These are phyloP conservation scores for Empis livida DNA, from an alignment of 2,888 invertebrate species.

Conservation along the genomic window DNA sequence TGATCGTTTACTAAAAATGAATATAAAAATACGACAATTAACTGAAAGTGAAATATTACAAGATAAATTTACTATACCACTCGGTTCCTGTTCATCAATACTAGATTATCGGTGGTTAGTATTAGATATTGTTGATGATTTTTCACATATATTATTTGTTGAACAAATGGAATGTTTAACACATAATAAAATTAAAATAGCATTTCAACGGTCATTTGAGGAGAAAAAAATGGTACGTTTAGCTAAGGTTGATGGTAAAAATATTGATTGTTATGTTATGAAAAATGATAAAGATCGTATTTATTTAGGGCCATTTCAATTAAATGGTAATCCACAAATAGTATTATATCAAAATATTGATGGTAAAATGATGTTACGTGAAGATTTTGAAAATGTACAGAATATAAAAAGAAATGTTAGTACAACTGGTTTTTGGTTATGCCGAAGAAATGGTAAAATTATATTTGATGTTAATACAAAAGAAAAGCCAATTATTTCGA, in stretches of 20 bases:
- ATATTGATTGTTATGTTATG: conserved; percentile 29
- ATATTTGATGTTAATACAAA: conserved; percentile 20
- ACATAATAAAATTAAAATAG: conserved; percentile 26
- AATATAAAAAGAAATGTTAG: conserved; percentile 15
- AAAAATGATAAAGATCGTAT: conserved; percentile 25
- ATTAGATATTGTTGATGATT: conserved; percentile 29
- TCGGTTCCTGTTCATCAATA: background rate
- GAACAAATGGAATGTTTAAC: conserved; percentile 29
- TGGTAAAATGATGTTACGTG: conserved; percentile 30
- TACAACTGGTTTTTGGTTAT: conserved; percentile 30
- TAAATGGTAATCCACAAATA: conserved; percentile 21
- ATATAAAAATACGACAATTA: conserved; percentile 25
- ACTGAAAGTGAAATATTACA: conserved; percentile 17
- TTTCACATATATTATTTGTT: conserved; percentile 33
- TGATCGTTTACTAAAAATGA: conserved; percentile 17
- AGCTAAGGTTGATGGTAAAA: conserved; percentile 25
- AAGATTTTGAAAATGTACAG: conserved; percentile 28
- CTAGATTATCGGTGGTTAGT: conserved; percentile 32
- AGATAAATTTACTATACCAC: background rate
- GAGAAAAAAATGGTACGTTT: conserved; percentile 25
- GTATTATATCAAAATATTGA: conserved; percentile 31
- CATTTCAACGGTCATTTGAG: conserved; percentile 19
- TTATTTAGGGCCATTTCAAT: conserved; percentile 29
- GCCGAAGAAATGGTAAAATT: conserved; percentile 22
- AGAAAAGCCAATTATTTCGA: too few relatives aligned